Evolutionary conservation across 2,888 invertebrate species (phyloP), one percentile per base, ranked within the genome.

Genomic region (Pelosia muscerda): DNA sequence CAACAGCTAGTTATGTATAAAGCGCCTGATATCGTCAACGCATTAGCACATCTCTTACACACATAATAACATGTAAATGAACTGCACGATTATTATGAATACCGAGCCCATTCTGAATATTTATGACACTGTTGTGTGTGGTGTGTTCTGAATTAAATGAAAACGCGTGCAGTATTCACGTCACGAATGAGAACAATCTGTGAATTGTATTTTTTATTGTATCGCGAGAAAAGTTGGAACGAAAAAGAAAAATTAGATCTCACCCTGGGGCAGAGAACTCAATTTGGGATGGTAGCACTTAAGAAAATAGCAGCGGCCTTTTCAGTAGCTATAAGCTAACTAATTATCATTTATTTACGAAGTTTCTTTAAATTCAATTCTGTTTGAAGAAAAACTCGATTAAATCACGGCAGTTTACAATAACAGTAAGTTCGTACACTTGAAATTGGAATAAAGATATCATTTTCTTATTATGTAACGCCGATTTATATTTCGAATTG

Each of bases 51-150:
- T 83, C 84, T 81, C 81, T 78, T 78, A 71, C 75, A 80, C 83
- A 84, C 78, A 84, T 87, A 90, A 91, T 90, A 90, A 86, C 87
- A 92, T 92, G 91, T 86, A 92, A 92, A 93, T 92, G 90, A 91
- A 90, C 88, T 86, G 86, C 88, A 88, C 83, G 86, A 88, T 89
- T 90, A 90, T 90, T 89, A 91, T 88, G 90, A 89, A 90, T 89
- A 87, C 87, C 86, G 84, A 86, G 83, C 86, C 83, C 86, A 82
- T 82, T 79, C 88, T 89, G 91, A 91, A 91, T 91, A 90, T 90
- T 90, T 91, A 92, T 90, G 86, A 78, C 84, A 76, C 76, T 66
- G 58, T 80, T 72, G 81, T 85, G 84, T 85, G 85, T 84, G 84
- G 79, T 82, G 82, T 84, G 82, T 84, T 82, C 85, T 79, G 84